Base-by-base conservation (phyloP, 2,888 invertebrate species). In the Ectemnius lituratus region DNA sequence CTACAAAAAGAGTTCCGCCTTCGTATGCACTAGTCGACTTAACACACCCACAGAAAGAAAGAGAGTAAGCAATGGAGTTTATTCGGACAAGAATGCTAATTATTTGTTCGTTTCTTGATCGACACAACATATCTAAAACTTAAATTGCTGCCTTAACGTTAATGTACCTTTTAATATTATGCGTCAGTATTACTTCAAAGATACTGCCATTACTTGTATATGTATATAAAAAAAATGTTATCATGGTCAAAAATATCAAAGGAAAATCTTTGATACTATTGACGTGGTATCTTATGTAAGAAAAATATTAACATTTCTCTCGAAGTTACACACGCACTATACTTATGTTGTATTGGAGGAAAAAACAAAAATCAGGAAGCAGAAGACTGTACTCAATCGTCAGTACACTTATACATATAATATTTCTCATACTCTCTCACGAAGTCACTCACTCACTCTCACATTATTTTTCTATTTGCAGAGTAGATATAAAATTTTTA, bases 401-500 rank as follows among this genome's bases (percentile, higher is more conserved):
- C 76, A 73, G 72, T 82, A 80, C 78, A 67, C 46, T 70, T 68
- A 72, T 65, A 65, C 47, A 75, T 70, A 79, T 70, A 69, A 16
- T 70, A 77, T 60, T 70, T 64, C 20, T 63, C 74, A 75, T 74
- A 59, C 68, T 69, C 68, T 69, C 67, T 73, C 76, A 4, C 59
- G 62, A 73, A 63, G 67, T 65, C 76, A 75, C 70, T 72, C 75
- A 69, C 63, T 45, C 73, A 68, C 61, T 60, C 57, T 62, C 62
- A 60, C 68, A 61, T 65, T 49, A 37, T 65, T 63, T 52, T 58
- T 67, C 73, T 73, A 76, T 82, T 76, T 69, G 69, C 80, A 81
- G 82, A 81, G 76, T 84, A 82, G 82, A 84, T 85, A 85, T 75
- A 84, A 86, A 85, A 86, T 78, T 81, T 78, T 78, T 70, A 67